phyloP scores from a whole-genome alignment of 2,113 vertebrate species.

The Calidris pygmaea region DNA sequence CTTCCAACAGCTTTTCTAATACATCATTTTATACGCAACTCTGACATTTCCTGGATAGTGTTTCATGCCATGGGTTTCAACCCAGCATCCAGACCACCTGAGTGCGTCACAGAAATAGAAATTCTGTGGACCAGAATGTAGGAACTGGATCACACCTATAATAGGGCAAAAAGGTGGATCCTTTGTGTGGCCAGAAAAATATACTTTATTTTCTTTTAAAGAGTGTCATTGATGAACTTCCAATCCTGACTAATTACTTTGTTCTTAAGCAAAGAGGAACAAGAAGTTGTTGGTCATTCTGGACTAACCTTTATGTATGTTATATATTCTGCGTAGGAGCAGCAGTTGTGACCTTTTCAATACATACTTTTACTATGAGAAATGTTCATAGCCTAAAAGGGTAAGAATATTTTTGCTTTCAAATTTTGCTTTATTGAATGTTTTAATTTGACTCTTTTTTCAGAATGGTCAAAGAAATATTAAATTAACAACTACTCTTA shows the following conservation, averaged over 20 bases:
- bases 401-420: not conserved
- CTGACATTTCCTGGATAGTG: not conserved
- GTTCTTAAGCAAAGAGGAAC: not conserved
- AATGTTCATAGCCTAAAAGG: not conserved
- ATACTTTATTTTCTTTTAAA: not conserved
- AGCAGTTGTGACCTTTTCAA: not conserved
- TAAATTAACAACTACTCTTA: not conserved
- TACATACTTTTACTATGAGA: not conserved
- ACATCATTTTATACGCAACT: not conserved
- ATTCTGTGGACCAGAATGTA: not conserved
- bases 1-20: not conserved
- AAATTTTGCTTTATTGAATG: not conserved
- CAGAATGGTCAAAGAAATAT: not conserved
- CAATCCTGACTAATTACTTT: not conserved
- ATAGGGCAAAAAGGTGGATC: not conserved
- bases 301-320: not conserved
- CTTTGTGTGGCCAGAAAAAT: not conserved
- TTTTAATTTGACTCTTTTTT: not conserved
- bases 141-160: not conserved
- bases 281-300: not conserved
- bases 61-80: not conserved
- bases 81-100: not conserved
- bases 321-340: not conserved
- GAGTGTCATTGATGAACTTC: not conserved
- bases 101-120: not conserved